Base-by-base conservation (phyloP, 2,797 vertebrate species). In the Selene dorsalis region DNA sequence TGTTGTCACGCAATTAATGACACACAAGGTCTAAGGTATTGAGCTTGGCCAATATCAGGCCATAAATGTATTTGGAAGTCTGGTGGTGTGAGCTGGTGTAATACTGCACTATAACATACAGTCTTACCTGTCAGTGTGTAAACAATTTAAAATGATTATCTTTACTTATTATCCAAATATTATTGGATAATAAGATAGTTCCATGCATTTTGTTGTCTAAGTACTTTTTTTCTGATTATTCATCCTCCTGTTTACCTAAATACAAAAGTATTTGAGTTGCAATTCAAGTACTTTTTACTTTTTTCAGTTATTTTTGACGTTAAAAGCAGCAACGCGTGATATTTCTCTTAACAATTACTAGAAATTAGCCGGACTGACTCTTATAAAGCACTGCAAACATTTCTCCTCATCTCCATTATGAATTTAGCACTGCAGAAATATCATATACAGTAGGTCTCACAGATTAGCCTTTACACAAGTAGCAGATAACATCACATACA, bases 401-500 rank as follows among this genome's bases (percentile, higher is more conserved):
- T 39, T 58, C 67, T 10, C 39, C 22, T 53, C 20, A 13, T 56
- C 47, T 68, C 18, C 47, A 2, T 35, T 8, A 41, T 61, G n/a
- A 56, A 60, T 45, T 45, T 13, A 56, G 6, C 39, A 13, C 28
- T 3, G 9, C 26, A 7, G 20, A 57, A 64, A 68, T 26, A 57
- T 45, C 28, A 18, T 47, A 64, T 22, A 57, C 2, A 11, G 26
- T 39, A 58, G 43, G 13, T 26, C 56, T 60, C 24, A 45, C 26
- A 59, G 20, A 32, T 68, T 43, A 22, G n/a, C 14, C n/a, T 58
- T 56, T 35, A 20, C 4, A 66, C 24, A 57, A 14, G 26, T 17
- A 45, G 14, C n/a, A 12, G 60, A 56, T 82, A 57, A 50, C 48
- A 80, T 73, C 52, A 73, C 48, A 43, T 0, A 0, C 59, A 57